Evolutionary conservation across 2,113 vertebrate genomes (phyloP).

Genomic region (Stigmatopora argus): DNA sequence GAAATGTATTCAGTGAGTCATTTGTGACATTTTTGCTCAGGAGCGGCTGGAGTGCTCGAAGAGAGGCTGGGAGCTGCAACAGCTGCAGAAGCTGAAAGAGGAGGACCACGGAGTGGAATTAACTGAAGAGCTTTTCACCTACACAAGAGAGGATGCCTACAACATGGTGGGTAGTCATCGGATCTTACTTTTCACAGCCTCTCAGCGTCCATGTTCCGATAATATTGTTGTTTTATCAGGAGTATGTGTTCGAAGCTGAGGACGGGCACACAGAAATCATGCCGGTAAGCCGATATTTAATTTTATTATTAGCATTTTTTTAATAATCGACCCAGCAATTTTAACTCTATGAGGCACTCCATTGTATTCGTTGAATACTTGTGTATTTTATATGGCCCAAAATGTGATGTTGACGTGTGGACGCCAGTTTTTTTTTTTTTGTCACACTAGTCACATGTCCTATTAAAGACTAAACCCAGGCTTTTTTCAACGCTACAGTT

Average conservation of each 20-base stretch:
- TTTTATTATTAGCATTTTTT: too few relatives aligned
- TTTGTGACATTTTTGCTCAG: slow-evolving; percentile 43
- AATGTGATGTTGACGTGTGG: too few relatives aligned
- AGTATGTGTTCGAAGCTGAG: slow-evolving; percentile 83
- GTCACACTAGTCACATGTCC: neutral
- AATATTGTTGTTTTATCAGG: slow-evolving; percentile 58
- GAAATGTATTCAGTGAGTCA: neutral
- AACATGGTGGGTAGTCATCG: slow-evolving; percentile 76
- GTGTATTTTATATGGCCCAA: too few relatives aligned
- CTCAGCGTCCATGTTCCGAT: neutral
- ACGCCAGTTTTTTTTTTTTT: neutral
- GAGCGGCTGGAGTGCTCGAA: slow-evolving; percentile 74
- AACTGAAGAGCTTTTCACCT: slow-evolving; percentile 85
- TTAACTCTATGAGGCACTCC: too few relatives aligned
- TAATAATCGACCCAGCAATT: too few relatives aligned
- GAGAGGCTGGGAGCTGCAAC: slow-evolving; percentile 79
- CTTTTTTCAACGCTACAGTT: neutral
- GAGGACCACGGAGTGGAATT: slow-evolving; percentile 78
- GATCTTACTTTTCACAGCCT: slow-evolving; percentile 6
- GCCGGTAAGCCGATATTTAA: slow-evolving; percentile 71
- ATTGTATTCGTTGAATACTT: too few relatives aligned
- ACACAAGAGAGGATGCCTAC: slow-evolving; percentile 88
- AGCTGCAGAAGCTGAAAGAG: slow-evolving; percentile 75
- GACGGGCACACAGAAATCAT: slow-evolving; percentile 87
- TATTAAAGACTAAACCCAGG: too few relatives aligned